A percentile compares a stretch with the other conserved stretches of the same genome.
Conservation (phyloP, 2,888 invertebrate species). For the Drosophila stalkeri region DNA sequence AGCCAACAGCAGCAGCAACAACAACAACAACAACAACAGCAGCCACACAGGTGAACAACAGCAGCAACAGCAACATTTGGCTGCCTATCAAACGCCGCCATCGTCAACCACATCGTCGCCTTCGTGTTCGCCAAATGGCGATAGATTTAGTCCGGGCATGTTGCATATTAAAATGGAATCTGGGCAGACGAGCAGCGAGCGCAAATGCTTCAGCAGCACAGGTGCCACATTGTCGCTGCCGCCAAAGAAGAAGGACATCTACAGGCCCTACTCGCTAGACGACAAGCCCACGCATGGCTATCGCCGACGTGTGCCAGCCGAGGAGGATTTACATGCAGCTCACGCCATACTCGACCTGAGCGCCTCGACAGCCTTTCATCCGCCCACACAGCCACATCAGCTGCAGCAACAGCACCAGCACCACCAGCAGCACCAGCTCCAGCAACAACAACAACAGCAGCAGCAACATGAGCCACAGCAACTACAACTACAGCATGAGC, state of each 20-base stretch:
- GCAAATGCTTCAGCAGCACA: conserved; percentile 94
- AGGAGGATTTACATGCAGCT: conserved; percentile 94
- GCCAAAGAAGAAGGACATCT: conserved; percentile 96
- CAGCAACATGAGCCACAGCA: conserved; percentile 47
- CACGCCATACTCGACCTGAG: conserved; percentile 95
- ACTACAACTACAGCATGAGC: conserved; percentile 63
- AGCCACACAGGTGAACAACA: conserved; percentile 6
- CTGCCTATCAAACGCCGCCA: conserved; percentile 83
- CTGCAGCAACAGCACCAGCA: conserved; percentile 81
- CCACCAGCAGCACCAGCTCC: conserved; percentile 68
- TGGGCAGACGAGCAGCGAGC: conserved; percentile 88
- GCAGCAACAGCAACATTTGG: conserved; percentile 62
- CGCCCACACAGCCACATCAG: conserved; percentile 86
- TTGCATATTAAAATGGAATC: conserved; percentile 82
- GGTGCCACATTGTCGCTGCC: conserved; percentile 93
- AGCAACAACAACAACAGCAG: conserved; percentile 74
- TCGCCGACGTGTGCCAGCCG: conserved; percentile 87
- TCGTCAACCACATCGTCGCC: conserved; percentile 84
- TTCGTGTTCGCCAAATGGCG: conserved; percentile 83
- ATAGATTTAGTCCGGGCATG: conserved; percentile 83
- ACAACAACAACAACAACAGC: conserved; percentile 6
- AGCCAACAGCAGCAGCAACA: conserved; percentile 25
- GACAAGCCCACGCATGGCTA: conserved; percentile 86
- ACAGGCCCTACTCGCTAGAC: conserved; percentile 93
- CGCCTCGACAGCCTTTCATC: conserved; percentile 92